Base-by-base conservation (phyloP, 2,797 vertebrate species). In the Todus mexicanus region DNA sequence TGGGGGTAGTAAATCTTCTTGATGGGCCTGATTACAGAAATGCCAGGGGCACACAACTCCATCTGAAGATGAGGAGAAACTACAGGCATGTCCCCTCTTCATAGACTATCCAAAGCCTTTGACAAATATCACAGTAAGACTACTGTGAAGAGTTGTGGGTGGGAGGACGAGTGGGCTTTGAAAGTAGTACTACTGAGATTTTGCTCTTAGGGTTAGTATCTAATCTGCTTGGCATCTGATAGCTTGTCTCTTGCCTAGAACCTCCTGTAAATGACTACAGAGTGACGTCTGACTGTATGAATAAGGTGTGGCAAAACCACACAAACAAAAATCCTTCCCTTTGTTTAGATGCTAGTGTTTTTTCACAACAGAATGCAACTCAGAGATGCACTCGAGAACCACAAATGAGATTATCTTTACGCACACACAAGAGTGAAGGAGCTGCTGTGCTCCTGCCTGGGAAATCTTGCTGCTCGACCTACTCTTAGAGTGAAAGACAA, bases 1-100 rank as follows among this genome's bases (percentile, higher is more conserved):
- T 84, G 82, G 66, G 63, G 20, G 54, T 85, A 80, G 66, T 78
- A 93, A 86, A 93, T 89, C 89, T 81, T 89, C 59, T 43, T 85
- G 60, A 89, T 66, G 48, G 76, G 37, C 53, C 9, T 7, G 84
- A 70, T 82, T 91, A 93, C 64, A 91, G 87, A 94, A 94, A 91
- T 81, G 56, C 59, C 66, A 71, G 51, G 53, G 68, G 33, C 25
- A 45, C 25, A 60, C 40, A 71, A 84, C 60, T 86, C 65, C 25
- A 23, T 47, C 66, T 78, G 59, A 86, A 92, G 63, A 53, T 75
- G 51, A 84, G 38, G 43, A 29, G 40, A 74, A 75, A 80, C 40
- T 87, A 33, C 2, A 7, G 43, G 26, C 33, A 27, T 37, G 33
- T 89, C 43, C 50, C 25, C 15, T 84, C 63, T 88, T 60, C 66